Evolutionary conservation across 2,797 vertebrate genomes (phyloP).

Genomic region (Enoplosus armatus): DNA sequence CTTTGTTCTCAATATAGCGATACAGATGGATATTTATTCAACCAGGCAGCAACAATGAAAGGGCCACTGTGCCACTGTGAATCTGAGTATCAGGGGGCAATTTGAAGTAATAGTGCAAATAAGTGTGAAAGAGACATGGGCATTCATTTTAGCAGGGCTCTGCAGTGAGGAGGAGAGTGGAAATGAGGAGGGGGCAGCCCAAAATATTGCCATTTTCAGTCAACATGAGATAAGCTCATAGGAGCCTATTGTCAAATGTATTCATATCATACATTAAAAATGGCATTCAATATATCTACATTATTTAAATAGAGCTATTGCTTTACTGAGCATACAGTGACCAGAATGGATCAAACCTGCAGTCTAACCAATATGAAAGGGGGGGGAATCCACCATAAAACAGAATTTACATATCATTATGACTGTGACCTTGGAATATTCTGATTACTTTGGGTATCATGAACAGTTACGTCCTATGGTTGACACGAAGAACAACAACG

Average conservation of each 20-base stretch:
- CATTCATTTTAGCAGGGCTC: slow-evolving; percentile 36
- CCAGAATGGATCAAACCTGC: slow-evolving; percentile 40
- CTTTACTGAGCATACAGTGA: slow-evolving; percentile 43
- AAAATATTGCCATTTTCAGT: slow-evolving; percentile 62
- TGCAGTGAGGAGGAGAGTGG: slow-evolving; percentile 8
- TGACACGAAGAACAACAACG: neutral
- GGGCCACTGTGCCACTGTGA: slow-evolving; percentile 3
- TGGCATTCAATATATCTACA: slow-evolving; percentile 62
- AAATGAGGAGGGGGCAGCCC: slow-evolving; percentile 12
- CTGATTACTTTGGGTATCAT: neutral
- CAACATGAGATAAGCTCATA: slow-evolving; percentile 45
- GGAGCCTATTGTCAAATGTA: slow-evolving; percentile 61
- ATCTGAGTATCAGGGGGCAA: slow-evolving; percentile 43
- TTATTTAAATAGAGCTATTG: slow-evolving; percentile 68
- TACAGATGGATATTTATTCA: slow-evolving; percentile 40
- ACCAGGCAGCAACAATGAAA: slow-evolving; percentile 47
- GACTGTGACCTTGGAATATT: slow-evolving; percentile 53
- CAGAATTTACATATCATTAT: slow-evolving; percentile 57
- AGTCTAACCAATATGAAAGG: slow-evolving; percentile 52
- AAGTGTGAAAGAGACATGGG: slow-evolving; percentile 27
- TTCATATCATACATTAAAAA: slow-evolving; percentile 75
- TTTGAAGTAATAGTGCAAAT: slow-evolving; percentile 61
- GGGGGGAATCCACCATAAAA: slow-evolving; percentile 43
- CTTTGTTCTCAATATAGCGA: slow-evolving; percentile 33
- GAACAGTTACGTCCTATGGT: neutral